Evolutionary conservation across 2,888 invertebrate species (phyloP), one percentile per base, ranked within the genome.

Genomic region (Crematogaster levior): DNA sequence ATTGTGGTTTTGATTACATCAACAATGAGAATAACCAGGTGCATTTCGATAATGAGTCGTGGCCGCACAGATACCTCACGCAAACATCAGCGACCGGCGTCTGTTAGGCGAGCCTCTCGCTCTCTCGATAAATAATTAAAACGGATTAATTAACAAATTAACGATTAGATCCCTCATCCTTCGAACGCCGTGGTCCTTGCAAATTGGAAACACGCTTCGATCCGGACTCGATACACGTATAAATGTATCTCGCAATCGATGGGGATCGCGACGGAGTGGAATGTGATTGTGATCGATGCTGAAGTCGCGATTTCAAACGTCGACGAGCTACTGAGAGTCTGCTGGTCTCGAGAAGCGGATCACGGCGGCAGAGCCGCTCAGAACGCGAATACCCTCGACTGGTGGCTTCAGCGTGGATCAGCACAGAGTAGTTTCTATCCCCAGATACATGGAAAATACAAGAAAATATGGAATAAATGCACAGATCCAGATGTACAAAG

Each of bases 321-420:
- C 87, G 66, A 81, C 81, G 21, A 51, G 77, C 56, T 48, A 88
- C 88, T 86, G 86, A 88, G 58, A 24, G 73, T 63, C 15, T 34
- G 7, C 53, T 51, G 21, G 53, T 24, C 24, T 63, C 34, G 30
- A 63, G 80, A 79, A 83, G 80, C 80, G 63, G 82, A 70, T 75
- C 80, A 27, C 51, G 27, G n/a, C 53, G 53, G 37, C 24, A 43
- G 40, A 63, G n/a, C 43, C 12, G 53, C 15, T 30, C 27, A 27
- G 65, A 75, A 75, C 40, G 46, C 15, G 51, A 63, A 40, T 65
- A 77, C 24, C 24, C 21, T 43, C 53, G 34, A 7, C 60, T 34
- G 24, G 10, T 24, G 24, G n/a, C 21, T 40, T 72, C 34, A 27
- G 24, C 37, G 15, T 43, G 6, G n/a, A 40, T 1, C 12, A 3